A percentile compares a stretch with the other conserved stretches of the same genome.
Conservation (phyloP, 2,797 vertebrate genomes). For the Limnodromus scolopaceus region DNA sequence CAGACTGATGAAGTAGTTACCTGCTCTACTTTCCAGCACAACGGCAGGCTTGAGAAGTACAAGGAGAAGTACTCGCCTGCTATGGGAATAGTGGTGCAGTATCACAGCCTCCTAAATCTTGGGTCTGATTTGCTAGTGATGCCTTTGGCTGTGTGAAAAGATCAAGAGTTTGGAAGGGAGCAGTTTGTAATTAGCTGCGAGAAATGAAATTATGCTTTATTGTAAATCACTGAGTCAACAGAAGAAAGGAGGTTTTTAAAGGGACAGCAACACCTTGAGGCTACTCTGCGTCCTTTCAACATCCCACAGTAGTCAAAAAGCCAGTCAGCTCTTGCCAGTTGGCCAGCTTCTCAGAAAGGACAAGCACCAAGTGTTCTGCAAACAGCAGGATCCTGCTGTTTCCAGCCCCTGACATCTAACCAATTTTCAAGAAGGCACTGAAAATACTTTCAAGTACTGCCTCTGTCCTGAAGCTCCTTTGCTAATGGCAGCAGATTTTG, state of each 20-base stretch:
- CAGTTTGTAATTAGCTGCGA: background rate
- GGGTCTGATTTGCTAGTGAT: background rate
- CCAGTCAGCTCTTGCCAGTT: background rate
- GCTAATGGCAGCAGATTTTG: background rate
- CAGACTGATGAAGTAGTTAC: slow-evolving; percentile 54
- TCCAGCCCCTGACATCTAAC: background rate
- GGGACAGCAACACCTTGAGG: slow-evolving; percentile 45
- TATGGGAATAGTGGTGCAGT: background rate
- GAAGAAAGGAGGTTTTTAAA: slow-evolving; percentile 31
- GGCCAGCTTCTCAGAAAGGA: background rate
- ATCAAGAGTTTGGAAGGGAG: slow-evolving; percentile 14
- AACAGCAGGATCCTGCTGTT: background rate
- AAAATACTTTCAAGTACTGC: background rate
- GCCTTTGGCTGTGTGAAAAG: slow-evolving; percentile 17
- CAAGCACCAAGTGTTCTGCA: background rate
- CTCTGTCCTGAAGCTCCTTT: background rate
- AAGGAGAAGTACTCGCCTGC: background rate
- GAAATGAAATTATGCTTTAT: slow-evolving; percentile 13
- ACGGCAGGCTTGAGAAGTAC: background rate
- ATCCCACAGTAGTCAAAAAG: background rate
- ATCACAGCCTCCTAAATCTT: background rate
- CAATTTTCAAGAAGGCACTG: background rate
- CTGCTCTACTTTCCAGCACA: slow-evolving; percentile 44
- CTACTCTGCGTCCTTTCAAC: background rate
- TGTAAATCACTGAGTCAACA: slow-evolving; percentile 23